Base-by-base conservation (phyloP, 2,113 vertebrate genomes). In the Gallinago paraguaiae region DNA sequence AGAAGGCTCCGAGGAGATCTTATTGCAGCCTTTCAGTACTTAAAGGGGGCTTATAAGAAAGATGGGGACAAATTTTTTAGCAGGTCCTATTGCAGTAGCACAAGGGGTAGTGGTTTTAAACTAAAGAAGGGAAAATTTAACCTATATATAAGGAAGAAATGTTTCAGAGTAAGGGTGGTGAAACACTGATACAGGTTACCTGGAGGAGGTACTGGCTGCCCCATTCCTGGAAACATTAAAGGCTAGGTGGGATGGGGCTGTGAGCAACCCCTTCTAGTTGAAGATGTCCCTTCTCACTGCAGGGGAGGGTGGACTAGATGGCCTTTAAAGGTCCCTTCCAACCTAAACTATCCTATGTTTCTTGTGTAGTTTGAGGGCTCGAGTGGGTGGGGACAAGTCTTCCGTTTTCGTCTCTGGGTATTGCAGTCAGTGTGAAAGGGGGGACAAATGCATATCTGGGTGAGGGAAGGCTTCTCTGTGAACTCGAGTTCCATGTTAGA, bases 351-450 rank as follows among this genome's bases (percentile, higher is more conserved):
- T 41, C 39, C 25, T 61, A 60, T 37, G 23, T 17, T 35, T 61
- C 59, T 41, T 41, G 8, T 20, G 28, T 45, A 33, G 25, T 20
- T 3, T n/a, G 16, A 22, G 13, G 18, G 35, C 16, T 43, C 24
- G 30, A 7, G 35, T 14, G 19, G 3, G 31, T 13, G 57, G 17
- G 1, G 8, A 16, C 39, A 67, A 2, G 11, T 46, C 33, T 5
- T 7, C 2, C 0, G 1, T 19, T 68, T 46, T 37, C 3, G 0
- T 60, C 25, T 54, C 25, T 63, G 71, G 24, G 8, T 53, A 7
- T 39, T 57, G 28, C 43, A 67, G 37, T 57, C 18, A 10, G 28
- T 19, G 7, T 24, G 43, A 54, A 35, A 46, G 30, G n/a, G 35
- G 51, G 18, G 57, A 4, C 19, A 28, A 16, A 35, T 14, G 45